Base-by-base conservation (phyloP, 2,888 invertebrate species). In the Julus scandinavius region DNA sequence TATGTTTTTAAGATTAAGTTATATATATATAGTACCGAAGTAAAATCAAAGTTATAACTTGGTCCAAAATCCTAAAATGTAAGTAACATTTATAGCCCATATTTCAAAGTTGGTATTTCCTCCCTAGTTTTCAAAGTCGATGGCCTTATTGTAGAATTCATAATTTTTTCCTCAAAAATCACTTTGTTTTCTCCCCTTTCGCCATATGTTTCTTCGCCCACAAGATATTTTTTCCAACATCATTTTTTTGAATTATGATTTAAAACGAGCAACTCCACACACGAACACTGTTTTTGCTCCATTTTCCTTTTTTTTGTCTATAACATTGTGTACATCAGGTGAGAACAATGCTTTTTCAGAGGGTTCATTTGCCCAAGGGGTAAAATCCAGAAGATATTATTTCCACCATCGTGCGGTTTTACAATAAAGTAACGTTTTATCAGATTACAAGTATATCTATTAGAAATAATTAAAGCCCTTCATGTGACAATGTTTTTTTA, bases 51-150 rank as follows among this genome's bases (percentile, higher is more conserved):
- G n/a, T 63, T 63, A 20, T 63, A 7, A 63, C n/a, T 54, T 63
- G 63, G 20, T 20, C n/a, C 6, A 63, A 63, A 63, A 63, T 63
- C 63, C n/a, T 63, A 63, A 63, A 63, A 63, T 6, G 15, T 63
- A 63, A n/a, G 63, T 63, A 63, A 63, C 63, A 20, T 63, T 63
- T 63, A 63, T 63, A 63, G 63, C 54, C 54, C 54, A 54, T 54
- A 54, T 54, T 54, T 54, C 54, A 54, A 11, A 54, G 54, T 13
- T 17, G 13, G 54, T 15, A 54, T 54, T 54, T 54, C 54, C 54
- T 54, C 54, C 54, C 54, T 15, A 20, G 63, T 63, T n/a, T 63
- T 63, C 63, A n/a, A n/a, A 63, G n/a, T 63, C 63, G 63, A 20
- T 63, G 63, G 63, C 63, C 63, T 63, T n/a, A 17, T n/a, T n/a